Base-by-base conservation (phyloP, 1,140 invertebrate genomes). In the Gonioctena quinquepunctata region DNA sequence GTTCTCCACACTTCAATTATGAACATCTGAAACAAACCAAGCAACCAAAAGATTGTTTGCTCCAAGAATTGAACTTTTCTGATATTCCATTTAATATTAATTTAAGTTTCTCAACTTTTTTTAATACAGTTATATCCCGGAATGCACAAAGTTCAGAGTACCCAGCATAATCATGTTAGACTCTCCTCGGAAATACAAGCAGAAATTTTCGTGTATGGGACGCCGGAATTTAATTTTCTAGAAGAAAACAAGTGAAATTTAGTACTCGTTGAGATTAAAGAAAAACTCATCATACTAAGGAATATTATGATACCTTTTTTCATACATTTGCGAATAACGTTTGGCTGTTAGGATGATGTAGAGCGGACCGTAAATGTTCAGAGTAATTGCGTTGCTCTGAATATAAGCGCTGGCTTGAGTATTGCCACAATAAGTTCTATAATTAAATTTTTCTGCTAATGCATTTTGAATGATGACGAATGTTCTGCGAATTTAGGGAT, bases 211-310 rank as follows among this genome's bases (percentile, higher is more conserved):
- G 63, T 59, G 68, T 76, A 70, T 70, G 73, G 56, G 67, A 59
- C 71, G n/a, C n/a, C n/a, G 70, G 66, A 77, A 77, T 78, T 78
- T 74, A 78, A 78, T 78, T 77, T 78, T 73, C 69, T 57, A 73
- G 70, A 76, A 77, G 71, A 70, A 76, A 74, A 77, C 72, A 74
- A 72, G 66, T 65, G 69, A 74, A 75, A 78, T 78, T 78, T 76
- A 78, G 68, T 74, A 76, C 74, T 78, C 64, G 66, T 62, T 71
- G 68, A 76, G 76, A 78, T 78, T 78, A 78, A 78, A 76, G 76
- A 78, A 76, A 78, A 76, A 76, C 76, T 78, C 76, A 76, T 78
- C 76, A 76, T 52, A 62, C 74, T 74, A 72, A 78, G 66, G 74
- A 69, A 76, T 76, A 76, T 75, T 66, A 76, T 78, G 76, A 78